A percentile compares a stretch with the other conserved stretches of the same genome.
Evolutionary conservation across 2,797 vertebrate species (phyloP).

Genomic region (Cetoscarus ocellatus): DNA sequence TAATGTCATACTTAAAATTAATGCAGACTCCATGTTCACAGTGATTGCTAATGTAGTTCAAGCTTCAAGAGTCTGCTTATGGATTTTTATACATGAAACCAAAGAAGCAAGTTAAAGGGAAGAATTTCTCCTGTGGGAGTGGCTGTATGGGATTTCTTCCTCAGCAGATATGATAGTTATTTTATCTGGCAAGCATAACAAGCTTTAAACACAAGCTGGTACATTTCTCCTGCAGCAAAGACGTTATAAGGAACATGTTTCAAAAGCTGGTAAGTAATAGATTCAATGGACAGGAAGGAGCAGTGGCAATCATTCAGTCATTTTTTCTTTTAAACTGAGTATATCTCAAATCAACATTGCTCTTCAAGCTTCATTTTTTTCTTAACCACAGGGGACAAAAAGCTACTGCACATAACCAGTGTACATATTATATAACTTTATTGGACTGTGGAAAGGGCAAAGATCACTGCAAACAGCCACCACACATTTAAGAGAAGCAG

Average conservation of each 20-base stretch:
- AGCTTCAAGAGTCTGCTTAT: background rate
- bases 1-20: conserved; percentile 3
- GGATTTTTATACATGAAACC: background rate
- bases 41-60: conserved; percentile 3
- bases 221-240: background rate
- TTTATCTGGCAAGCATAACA: background rate
- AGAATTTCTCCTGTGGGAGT: background rate
- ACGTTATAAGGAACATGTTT: background rate
- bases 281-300: too few relatives aligned
- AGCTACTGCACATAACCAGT: background rate
- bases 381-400: too few relatives aligned
- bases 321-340: too few relatives aligned
- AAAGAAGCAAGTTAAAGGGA: background rate
- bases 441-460: background rate
- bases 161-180: background rate
- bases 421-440: background rate
- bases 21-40: conserved; percentile 11
- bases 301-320: too few relatives aligned
- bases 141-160: background rate
- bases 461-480: background rate
- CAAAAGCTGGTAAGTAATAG: background rate
- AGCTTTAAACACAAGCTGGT: background rate
- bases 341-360: too few relatives aligned
- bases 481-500: background rate
- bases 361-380: too few relatives aligned